Evolutionary conservation across 2,797 vertebrate species (phyloP).

Genomic region (Vireo griseus): DNA sequence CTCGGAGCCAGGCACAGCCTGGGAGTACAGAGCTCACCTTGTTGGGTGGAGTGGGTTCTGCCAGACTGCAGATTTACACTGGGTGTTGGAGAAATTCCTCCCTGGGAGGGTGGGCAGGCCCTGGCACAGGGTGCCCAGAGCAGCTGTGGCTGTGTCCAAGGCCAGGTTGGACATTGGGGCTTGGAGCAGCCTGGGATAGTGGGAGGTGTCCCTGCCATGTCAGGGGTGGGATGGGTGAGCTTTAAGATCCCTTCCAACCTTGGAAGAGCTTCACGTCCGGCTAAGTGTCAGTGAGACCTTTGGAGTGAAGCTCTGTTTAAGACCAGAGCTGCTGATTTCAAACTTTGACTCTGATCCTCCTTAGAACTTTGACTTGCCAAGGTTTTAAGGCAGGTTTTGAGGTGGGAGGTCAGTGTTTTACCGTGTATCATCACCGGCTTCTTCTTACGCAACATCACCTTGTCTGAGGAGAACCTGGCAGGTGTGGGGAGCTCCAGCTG

Average conservation of each 20-base stretch:
- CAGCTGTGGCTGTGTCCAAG: background rate
- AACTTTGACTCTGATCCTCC: background rate
- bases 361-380: background rate
- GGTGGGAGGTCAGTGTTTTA: background rate
- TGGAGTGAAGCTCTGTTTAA: background rate
- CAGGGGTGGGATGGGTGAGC: background rate
- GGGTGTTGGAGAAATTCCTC: background rate
- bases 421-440: accelerated
- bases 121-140: too few species aligned
- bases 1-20: background rate
- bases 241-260: background rate
- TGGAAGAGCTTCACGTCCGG: background rate
- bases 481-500: background rate
- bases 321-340: background rate
- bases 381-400: background rate
- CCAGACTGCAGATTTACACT: background rate
- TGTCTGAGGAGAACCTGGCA: background rate
- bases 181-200: background rate
- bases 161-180: background rate
- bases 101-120: background rate
- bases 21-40: background rate
- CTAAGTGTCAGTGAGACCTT: background rate
- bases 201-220: background rate
- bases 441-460: accelerated
- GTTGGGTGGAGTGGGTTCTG: background rate